Evolutionary conservation across 2,888 invertebrate genomes (phyloP).

Genomic region (Drosophila koepferae): DNA sequence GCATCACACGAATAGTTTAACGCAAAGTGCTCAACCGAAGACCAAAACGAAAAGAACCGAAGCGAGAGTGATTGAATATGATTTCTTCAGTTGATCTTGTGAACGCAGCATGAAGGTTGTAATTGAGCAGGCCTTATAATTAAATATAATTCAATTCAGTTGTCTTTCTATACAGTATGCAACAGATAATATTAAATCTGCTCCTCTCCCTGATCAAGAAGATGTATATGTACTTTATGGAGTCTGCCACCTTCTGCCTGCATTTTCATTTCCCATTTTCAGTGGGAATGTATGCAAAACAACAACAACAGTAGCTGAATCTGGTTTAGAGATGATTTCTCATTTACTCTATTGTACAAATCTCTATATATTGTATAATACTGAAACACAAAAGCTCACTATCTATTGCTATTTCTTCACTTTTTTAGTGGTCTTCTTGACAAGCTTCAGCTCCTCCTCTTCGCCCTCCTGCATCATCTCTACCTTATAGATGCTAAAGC

Average conservation of each 20-base stretch:
- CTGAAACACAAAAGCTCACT: neutral
- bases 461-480: slow-evolving; percentile 67
- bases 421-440: slow-evolving; percentile 31
- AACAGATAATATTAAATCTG: no score
- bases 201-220: neutral
- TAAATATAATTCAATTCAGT: no score
- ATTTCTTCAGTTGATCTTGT: no score
- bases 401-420: neutral
- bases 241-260: neutral
- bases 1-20: no score
- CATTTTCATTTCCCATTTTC: no score
- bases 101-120: no score
- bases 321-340: neutral
- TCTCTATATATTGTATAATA: neutral
- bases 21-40: no score
- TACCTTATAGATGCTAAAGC: slow-evolving; percentile 86
- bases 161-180: no score
- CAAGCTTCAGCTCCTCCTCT: slow-evolving; percentile 39
- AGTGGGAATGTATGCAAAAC: neutral
- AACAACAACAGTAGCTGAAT: neutral
- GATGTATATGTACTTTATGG: no score
- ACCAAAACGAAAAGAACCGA: no score
- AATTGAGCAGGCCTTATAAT: no score
- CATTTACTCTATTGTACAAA: slow-evolving; percentile 8
- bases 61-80: no score